A percentile compares a stretch with the other conserved stretches of the same genome.
phyloP scores from a whole-genome alignment of 2,113 vertebrate genomes.

The Procavia capensis region DNA sequence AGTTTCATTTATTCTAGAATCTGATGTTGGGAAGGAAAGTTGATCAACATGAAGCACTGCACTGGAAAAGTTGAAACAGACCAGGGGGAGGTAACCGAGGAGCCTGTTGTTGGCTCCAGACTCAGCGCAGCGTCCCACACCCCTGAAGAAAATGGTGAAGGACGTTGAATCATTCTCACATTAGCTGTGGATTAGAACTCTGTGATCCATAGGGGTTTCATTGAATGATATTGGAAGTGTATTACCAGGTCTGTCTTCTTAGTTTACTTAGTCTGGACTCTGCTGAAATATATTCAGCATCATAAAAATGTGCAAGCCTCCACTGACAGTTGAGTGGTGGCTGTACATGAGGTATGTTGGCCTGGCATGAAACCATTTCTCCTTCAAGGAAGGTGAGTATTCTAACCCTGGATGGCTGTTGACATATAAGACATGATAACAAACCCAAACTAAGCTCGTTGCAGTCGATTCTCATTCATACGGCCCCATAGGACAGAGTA shows the following conservation, averaged over 20 bases:
- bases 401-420: not conserved
- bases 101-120: too few species aligned
- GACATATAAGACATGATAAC: not conserved
- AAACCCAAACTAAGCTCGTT: too few species aligned
- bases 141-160: not conserved
- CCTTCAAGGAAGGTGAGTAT: not conserved
- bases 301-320: not conserved
- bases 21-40: not conserved
- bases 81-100: not conserved
- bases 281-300: not conserved
- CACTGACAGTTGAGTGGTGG: not conserved
- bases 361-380: not conserved
- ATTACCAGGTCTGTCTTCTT: not conserved
- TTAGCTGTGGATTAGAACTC: not conserved
- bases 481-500: too few species aligned
- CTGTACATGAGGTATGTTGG: not conserved
- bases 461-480: too few species aligned
- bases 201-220: not conserved
- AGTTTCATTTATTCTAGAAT: not conserved
- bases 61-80: not conserved
- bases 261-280: not conserved
- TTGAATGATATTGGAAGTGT: not conserved
- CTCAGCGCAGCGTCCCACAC: not conserved
- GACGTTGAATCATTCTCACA: not conserved
- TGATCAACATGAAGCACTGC: not conserved